These are phyloP conservation scores for Apostichopus parvimensis DNA, from an alignment of 35 echinoderm and acorn worm genomes.

Conservation along the genomic window DNA sequence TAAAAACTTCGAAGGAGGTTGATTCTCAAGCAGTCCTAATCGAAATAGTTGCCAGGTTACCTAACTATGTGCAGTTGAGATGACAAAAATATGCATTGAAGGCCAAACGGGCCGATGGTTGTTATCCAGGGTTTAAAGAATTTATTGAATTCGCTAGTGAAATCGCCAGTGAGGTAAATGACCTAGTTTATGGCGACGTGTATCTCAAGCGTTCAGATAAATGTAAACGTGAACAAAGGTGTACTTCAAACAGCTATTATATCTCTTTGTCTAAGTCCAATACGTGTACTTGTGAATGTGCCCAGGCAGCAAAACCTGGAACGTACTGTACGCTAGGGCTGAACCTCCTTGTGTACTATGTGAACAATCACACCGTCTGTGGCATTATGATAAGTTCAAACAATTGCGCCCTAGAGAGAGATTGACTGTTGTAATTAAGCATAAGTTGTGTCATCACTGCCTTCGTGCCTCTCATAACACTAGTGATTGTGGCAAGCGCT, in stretches of 20 bases:
- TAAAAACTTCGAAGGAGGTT: constrained; percentile 24
- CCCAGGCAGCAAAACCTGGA: neutral
- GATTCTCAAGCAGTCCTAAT: constrained; percentile 28
- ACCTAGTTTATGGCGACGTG: constrained; percentile 28
- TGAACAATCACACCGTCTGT: too few species aligned
- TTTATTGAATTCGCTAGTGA: neutral
- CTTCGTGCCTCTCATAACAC: too few species aligned
- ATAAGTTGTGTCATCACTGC: too few species aligned
- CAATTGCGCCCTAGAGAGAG: too few species aligned
- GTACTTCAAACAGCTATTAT: neutral
- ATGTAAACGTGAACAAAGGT: constrained; percentile 1
- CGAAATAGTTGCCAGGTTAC: constrained; percentile 27
- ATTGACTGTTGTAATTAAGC: too few species aligned
- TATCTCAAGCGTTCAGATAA: constrained; percentile 45
- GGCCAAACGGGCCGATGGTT: neutral
- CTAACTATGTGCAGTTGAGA: neutral
- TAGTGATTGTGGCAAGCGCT: too few species aligned
- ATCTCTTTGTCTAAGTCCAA: neutral
- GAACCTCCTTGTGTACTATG: constrained; percentile 54
- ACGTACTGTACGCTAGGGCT: constrained; percentile 29
- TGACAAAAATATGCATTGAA: constrained; percentile 30
- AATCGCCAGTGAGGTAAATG: constrained; percentile 32
- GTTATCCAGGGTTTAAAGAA: constrained; percentile 26
- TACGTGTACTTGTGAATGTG: neutral
- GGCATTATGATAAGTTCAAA: too few species aligned